Evolutionary conservation across 2,888 invertebrate genomes (phyloP).

Genomic region (Nymphalis polychloros): DNA sequence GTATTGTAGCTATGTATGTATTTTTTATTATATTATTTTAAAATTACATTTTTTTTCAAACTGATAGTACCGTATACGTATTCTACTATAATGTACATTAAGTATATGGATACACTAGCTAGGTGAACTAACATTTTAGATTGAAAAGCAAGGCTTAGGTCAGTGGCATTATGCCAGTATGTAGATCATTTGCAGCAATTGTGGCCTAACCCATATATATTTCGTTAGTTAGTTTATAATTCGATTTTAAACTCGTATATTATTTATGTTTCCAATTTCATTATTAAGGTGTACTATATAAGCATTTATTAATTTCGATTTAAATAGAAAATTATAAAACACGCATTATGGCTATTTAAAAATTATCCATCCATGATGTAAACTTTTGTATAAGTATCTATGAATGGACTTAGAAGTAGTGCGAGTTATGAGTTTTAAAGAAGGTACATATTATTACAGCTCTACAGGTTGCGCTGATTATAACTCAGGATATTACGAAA

Average conservation of each 20-base stretch:
- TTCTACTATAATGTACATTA: too few relatives aligned
- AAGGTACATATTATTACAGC: background rate
- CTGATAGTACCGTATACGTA: too few relatives aligned
- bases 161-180: background rate
- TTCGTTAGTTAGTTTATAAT: background rate
- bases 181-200: background rate
- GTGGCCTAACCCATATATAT: background rate
- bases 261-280: too few relatives aligned
- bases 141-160: background rate
- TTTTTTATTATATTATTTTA: too few relatives aligned
- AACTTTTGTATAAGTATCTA: too few relatives aligned
- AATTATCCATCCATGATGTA: too few relatives aligned
- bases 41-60: too few relatives aligned
- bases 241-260: background rate
- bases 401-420: background rate
- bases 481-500: slow-evolving; percentile 6
- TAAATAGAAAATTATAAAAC: too few relatives aligned
- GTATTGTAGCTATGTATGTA: too few relatives aligned
- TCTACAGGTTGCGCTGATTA: background rate
- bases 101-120: background rate
- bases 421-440: background rate
- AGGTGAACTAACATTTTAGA: background rate
- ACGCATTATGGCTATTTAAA: too few relatives aligned
- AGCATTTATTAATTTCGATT: too few relatives aligned
- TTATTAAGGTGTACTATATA: too few relatives aligned